phyloP scores from a whole-genome alignment of 2,888 invertebrate species.

The Anticlea derivata region DNA sequence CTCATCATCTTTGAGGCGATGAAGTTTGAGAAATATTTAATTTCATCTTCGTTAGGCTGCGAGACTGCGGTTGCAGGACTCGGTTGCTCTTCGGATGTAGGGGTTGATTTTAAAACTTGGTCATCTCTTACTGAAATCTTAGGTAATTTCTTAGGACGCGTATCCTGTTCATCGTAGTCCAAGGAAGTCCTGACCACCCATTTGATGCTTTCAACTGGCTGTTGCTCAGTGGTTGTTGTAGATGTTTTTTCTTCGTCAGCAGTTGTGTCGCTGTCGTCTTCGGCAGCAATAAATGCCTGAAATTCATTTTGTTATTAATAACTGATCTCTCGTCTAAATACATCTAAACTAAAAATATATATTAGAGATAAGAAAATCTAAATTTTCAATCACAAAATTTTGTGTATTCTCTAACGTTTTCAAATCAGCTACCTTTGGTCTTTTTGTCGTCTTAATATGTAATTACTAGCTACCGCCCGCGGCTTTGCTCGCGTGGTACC shows the following conservation, averaged over 20 bases:
- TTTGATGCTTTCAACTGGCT: neutral
- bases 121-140: no score
- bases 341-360: no score
- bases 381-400: no score
- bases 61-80: slow-evolving; percentile 2
- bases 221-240: neutral
- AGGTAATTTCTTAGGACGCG: slow-evolving; percentile 9
- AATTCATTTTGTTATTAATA: neutral
- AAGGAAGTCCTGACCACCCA: neutral
- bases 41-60: slow-evolving; percentile 44
- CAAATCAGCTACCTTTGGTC: no score
- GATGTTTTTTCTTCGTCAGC: neutral
- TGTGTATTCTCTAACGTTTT: no score
- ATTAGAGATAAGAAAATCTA: no score
- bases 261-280: neutral
- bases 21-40: slow-evolving; percentile 50
- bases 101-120: no score
- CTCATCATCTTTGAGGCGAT: slow-evolving; percentile 57
- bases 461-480: no score
- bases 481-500: no score
- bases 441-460: no score
- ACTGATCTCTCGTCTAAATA: no score
- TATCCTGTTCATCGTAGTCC: slow-evolving; percentile 21
- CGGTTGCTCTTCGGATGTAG: neutral
- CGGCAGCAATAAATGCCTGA: neutral